phyloP scores from a whole-genome alignment of 2,797 vertebrate species.

The Manis crassicaudata region DNA sequence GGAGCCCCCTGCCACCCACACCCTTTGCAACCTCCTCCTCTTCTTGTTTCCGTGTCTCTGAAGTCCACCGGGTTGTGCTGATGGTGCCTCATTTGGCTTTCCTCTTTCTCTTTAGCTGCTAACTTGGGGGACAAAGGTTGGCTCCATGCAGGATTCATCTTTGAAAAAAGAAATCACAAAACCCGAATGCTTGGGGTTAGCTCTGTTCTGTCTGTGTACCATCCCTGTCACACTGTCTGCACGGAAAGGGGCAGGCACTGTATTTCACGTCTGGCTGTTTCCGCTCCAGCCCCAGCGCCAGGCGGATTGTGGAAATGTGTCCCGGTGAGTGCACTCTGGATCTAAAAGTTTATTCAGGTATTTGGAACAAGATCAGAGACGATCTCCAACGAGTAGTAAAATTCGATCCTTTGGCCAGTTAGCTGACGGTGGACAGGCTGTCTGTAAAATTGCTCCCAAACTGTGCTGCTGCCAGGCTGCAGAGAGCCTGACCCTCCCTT shows the following conservation, averaged over 20 bases:
- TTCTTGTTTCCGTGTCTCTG: background rate
- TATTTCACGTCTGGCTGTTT: background rate
- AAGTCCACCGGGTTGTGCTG: fast-evolving
- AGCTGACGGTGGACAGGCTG: background rate
- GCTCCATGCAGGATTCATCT: background rate
- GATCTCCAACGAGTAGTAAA: background rate
- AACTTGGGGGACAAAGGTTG: background rate
- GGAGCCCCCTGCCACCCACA: fast-evolving
- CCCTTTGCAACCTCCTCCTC: too few species aligned
- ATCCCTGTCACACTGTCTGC: fast-evolving
- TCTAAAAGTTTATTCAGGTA: background rate
- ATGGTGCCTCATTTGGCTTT: background rate
- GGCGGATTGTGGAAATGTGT: background rate
- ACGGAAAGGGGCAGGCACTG: background rate
- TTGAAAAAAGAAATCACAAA: background rate
- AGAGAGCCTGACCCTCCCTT: background rate
- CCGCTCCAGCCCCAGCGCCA: background rate
- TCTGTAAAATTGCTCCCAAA: background rate
- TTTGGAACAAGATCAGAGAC: background rate
- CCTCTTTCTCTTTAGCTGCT: background rate
- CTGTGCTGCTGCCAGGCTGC: background rate
- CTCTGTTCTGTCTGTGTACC: background rate
- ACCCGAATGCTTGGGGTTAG: too few species aligned
- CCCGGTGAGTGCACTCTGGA: background rate
- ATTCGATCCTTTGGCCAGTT: background rate